These are phyloP conservation scores for Cochlearius cochlearius DNA, from an alignment of 2,113 vertebrate species.

Conservation along the genomic window DNA sequence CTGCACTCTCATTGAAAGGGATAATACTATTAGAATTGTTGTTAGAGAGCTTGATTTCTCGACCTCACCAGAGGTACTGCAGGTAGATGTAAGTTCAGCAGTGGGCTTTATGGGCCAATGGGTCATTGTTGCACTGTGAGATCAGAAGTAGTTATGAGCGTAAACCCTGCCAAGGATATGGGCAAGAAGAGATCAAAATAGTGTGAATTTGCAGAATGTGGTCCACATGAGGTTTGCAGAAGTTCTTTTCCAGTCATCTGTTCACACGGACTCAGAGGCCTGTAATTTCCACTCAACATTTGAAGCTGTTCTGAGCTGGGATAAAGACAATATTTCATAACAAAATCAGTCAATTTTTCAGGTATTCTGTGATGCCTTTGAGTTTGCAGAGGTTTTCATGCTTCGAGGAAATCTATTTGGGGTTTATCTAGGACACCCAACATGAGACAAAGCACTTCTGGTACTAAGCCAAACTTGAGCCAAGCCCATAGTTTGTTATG, in stretches of 20 bases:
- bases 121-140: neutral
- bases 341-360: neutral
- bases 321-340: neutral
- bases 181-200: neutral
- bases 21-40: neutral
- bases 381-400: neutral
- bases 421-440: neutral
- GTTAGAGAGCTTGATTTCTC: neutral
- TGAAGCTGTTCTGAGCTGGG: neutral
- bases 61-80: neutral
- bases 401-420: neutral
- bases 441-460: neutral
- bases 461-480: neutral
- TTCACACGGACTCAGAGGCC: neutral
- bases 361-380: neutral
- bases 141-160: neutral
- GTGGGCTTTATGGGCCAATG: neutral
- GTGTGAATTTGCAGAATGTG: neutral
- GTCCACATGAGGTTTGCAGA: neutral
- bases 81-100: neutral
- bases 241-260: neutral
- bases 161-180: neutral
- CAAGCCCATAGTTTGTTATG: neutral
- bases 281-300: neutral
- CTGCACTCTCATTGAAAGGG: neutral